A percentile compares a stretch with the other conserved stretches of the same genome.
phyloP scores from a whole-genome alignment of 2,113 vertebrate species.

The Dromas ardeola region DNA sequence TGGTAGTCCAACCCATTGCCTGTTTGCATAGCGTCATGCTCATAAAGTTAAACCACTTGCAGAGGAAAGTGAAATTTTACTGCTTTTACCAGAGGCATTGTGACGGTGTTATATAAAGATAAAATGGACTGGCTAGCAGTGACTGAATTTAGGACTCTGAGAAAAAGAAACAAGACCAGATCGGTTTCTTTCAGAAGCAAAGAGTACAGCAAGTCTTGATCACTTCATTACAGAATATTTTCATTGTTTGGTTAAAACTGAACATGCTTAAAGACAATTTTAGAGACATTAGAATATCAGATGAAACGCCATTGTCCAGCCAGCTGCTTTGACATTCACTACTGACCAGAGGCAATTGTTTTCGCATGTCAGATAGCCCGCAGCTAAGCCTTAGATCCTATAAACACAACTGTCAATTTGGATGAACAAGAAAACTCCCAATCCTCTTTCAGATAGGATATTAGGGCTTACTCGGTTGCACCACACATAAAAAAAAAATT shows the following conservation, averaged over 20 bases:
- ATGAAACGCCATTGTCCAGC: constrained; percentile 11
- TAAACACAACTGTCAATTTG: constrained; percentile 54
- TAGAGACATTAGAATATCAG: background rate
- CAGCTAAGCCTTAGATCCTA: constrained; percentile 68
- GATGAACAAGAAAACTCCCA: constrained; percentile 55
- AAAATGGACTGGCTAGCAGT: fast-evolving
- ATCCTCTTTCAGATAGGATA: constrained; percentile 58
- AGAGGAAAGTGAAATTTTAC: background rate
- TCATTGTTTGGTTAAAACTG: background rate
- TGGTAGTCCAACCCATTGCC: background rate
- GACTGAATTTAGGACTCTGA: background rate
- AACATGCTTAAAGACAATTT: constrained; percentile 26
- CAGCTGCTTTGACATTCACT: constrained; percentile 47
- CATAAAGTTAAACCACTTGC: background rate
- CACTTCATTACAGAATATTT: constrained; percentile 8
- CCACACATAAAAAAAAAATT: background rate
- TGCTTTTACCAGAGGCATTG: background rate
- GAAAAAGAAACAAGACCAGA: background rate
- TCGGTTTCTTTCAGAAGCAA: background rate
- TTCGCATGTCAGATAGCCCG: background rate
- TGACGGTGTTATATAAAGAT: background rate
- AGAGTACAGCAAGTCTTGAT: constrained; percentile 14
- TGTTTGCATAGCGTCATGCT: fast-evolving
- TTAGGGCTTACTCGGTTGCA: constrained; percentile 12
- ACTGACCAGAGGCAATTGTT: constrained; percentile 37